Conservation (phyloP, 2,888 invertebrate genomes). For the Pseudolycoriella hygida region DNA sequence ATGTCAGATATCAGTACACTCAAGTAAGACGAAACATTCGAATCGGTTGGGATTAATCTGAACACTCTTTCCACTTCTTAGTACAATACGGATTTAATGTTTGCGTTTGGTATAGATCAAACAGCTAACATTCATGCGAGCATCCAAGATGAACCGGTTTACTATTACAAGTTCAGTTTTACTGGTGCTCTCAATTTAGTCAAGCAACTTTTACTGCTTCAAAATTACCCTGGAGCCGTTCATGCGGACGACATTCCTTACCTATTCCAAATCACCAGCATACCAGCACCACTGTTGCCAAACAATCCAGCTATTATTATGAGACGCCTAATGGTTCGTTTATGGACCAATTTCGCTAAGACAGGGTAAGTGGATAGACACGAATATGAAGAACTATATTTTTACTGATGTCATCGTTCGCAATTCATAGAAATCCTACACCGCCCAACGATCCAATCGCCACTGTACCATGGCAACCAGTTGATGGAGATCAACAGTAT, state of each 20-base stretch:
- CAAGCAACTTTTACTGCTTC: constrained; percentile 6
- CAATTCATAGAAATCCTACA: constrained; percentile 27
- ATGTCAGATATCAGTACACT: constrained; percentile 6
- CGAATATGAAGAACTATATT: no score
- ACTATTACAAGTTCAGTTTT: constrained; percentile 9
- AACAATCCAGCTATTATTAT: constrained; percentile 28
- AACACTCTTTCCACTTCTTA: background rate
- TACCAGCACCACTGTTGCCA: constrained; percentile 16
- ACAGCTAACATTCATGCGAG: constrained; percentile 7
- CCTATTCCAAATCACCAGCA: constrained; percentile 23
- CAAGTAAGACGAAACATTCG: background rate
- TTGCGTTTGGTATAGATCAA: constrained; percentile 8
- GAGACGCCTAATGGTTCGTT: constrained; percentile 26
- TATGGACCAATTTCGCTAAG: constrained; percentile 37
- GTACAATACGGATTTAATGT: constrained; percentile 8
- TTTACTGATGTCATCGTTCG: no score
- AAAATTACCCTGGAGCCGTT: constrained; percentile 18
- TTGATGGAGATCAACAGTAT: constrained; percentile 27
- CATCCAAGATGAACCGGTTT: constrained; percentile 7
- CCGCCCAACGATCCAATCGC: constrained; percentile 29
- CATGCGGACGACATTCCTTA: constrained; percentile 29
- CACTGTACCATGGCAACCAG: constrained; percentile 31
- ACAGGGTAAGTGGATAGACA: constrained; percentile 28
- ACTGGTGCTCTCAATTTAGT: constrained; percentile 9
- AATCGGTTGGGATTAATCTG: no score